Conservation (phyloP, 2,888 invertebrate species). For the Celastrina argiolus region DNA sequence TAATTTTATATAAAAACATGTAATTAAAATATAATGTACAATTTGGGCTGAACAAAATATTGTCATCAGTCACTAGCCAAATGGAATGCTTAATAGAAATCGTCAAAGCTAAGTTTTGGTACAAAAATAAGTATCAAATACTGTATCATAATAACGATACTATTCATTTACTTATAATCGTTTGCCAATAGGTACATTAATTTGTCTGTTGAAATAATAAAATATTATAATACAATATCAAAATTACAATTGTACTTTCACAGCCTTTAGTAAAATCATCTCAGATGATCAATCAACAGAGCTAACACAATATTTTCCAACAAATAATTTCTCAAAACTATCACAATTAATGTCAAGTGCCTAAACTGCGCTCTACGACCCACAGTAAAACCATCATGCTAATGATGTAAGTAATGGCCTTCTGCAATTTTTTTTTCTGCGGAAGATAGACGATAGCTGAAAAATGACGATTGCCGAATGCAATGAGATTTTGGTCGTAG, state of each 20-base stretch:
- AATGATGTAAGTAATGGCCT: too few relatives aligned
- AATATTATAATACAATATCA: neutral
- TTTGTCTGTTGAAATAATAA: neutral
- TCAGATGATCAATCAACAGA: too few relatives aligned
- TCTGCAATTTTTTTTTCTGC: too few relatives aligned
- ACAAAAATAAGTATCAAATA: neutral
- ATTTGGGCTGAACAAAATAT: neutral
- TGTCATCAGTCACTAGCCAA: slow-evolving; percentile 12
- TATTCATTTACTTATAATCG: too few relatives aligned
- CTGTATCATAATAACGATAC: neutral
- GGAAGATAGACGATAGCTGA: too few relatives aligned
- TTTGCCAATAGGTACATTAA: neutral
- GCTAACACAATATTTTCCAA: neutral
- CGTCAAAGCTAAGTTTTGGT: neutral
- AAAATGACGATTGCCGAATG: too few relatives aligned
- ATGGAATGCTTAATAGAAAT: slow-evolving; percentile 11
- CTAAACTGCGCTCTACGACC: neutral
- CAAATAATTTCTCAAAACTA: neutral
- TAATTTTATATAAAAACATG: neutral
- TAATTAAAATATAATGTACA: neutral
- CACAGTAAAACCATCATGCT: too few relatives aligned
- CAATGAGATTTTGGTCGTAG: too few relatives aligned
- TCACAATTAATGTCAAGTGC: neutral
- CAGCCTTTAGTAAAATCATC: slow-evolving; percentile 13
- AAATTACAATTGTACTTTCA: slow-evolving; percentile 11